Evolutionary conservation across 92 coral and sea anemone species (phyloP).

Genomic region (Bergia puertoricense): DNA sequence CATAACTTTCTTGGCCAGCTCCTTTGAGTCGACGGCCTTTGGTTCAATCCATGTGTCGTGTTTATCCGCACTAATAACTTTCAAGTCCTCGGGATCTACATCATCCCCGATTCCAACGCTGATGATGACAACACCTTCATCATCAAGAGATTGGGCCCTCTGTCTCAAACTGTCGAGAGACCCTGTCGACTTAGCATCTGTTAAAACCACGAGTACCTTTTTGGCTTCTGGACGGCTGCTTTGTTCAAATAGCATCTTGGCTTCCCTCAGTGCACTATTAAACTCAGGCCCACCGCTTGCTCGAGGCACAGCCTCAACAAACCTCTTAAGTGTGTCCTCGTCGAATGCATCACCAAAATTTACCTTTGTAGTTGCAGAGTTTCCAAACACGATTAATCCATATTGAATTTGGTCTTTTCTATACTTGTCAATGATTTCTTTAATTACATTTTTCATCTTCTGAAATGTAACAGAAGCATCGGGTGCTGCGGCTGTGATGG

Average conservation of each 20-base stretch:
- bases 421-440: slow-evolving; percentile 61
- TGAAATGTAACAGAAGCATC: slow-evolving; percentile 51
- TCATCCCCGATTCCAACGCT: slow-evolving; percentile 29
- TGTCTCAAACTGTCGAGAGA: slow-evolving; percentile 24
- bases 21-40: slow-evolving; percentile 10
- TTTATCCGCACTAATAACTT: slow-evolving; percentile 1
- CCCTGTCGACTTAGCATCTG: slow-evolving; percentile 41
- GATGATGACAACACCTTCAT: slow-evolving; percentile 15
- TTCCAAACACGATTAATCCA: slow-evolving; percentile 67
- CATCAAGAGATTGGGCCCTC: slow-evolving; percentile 19
- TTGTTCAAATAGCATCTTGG: slow-evolving; percentile 61
- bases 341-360: slow-evolving; percentile 55
- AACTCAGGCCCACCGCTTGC: slow-evolving; percentile 51
- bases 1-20: slow-evolving; percentile 21
- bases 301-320: slow-evolving; percentile 52
- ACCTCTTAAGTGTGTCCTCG: slow-evolving; percentile 47
- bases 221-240: slow-evolving; percentile 50
- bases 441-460: slow-evolving; percentile 62
- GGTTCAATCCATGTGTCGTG: slow-evolving; percentile 26
- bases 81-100: slow-evolving; percentile 15
- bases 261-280: slow-evolving; percentile 65
- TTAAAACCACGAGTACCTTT: slow-evolving; percentile 53
- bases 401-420: slow-evolving; percentile 63
- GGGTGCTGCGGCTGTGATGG: slow-evolving; percentile 48
- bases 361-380: slow-evolving; percentile 42